Evolutionary conservation across 2,113 vertebrate genomes (phyloP).

Genomic region (Orientallactaga bullata): DNA sequence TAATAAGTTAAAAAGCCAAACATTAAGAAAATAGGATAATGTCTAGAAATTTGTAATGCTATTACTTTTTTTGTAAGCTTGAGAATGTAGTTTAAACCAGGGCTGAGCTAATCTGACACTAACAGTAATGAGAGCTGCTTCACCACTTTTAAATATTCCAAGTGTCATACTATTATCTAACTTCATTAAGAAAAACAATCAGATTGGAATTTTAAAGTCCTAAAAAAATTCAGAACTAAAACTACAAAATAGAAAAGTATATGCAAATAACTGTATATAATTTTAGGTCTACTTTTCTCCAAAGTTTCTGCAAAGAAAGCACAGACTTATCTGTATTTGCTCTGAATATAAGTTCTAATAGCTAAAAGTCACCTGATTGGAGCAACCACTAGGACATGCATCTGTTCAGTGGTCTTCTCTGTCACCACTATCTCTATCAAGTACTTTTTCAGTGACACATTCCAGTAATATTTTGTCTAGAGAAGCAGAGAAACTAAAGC

Average conservation of each 20-base stretch:
- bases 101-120: slow-evolving; percentile 77
- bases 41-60: slow-evolving; percentile 51
- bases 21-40: slow-evolving; percentile 59
- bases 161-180: slow-evolving; percentile 85
- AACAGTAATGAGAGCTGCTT: slow-evolving; percentile 85
- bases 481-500: slow-evolving; percentile 27
- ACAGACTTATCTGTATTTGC: slow-evolving; percentile 43
- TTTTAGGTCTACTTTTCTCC: slow-evolving; percentile 56
- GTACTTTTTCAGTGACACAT: slow-evolving; percentile 49
- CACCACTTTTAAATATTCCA: slow-evolving; percentile 88
- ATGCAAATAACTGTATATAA: slow-evolving; percentile 1
- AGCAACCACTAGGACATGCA: slow-evolving; percentile 32
- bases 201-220: slow-evolving; percentile 82
- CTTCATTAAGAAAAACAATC: slow-evolving; percentile 83
- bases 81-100: slow-evolving; percentile 82
- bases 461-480: slow-evolving; percentile 55
- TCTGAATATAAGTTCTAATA: slow-evolving; percentile 48
- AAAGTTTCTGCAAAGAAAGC: slow-evolving; percentile 50
- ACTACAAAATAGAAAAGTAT: slow-evolving; percentile 69
- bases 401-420: slow-evolving; percentile 51
- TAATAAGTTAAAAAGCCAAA: slow-evolving; percentile 56
- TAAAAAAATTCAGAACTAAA: slow-evolving; percentile 73
- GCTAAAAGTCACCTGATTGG: slow-evolving; percentile 48
- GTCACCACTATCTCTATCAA: slow-evolving; percentile 68
- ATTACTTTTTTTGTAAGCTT: background rate